Evolutionary conservation across 2,888 invertebrate species (phyloP), one percentile per base, ranked within the genome.

Genomic region (Coelinius sp.): DNA sequence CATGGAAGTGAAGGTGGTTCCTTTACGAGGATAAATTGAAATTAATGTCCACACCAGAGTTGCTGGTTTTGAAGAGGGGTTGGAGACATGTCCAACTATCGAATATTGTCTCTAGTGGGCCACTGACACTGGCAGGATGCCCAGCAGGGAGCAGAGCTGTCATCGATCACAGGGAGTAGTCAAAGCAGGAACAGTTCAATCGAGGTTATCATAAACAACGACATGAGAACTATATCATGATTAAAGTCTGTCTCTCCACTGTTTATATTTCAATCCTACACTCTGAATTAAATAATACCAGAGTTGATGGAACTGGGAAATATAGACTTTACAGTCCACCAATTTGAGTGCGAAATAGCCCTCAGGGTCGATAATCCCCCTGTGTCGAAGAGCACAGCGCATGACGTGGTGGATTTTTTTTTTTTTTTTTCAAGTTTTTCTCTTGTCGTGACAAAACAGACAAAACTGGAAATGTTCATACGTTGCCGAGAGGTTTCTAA

Each of bases 11-110:
- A 56, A 67, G 69, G 64, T 66, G 62, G 73, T 73, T 71, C 73
- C 75, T 70, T 71, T 68, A 53, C 64, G 66, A 53, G 70, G 24
- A 46, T 56, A 72, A 72, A 74, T 74, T 74, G 74, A 72, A 74
- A 74, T 72, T 74, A 74, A 74, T 74, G 72, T 67, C 70, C 64
- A 35, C n/a, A 25, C 12, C 24, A n/a, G 63, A 24, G 44, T 63
- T 24, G 63, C 0, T 38, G 41, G 20, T 12, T 25, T 41, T 63
- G 41, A 63, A 24, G 38, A 38, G 41, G 12, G 38, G 20, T 20
- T 49, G 46, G 17, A 49, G 20, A 20, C 3, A 49, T 49, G 44
- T n/a, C 17, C 20, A 49, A 49, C 46, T 20, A 49, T 49, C 46
- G 46, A 49, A 49, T 49, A 49, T 49, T 49, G 20, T 49, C 46